Evolutionary conservation across 2,797 vertebrate species (phyloP).

Genomic region (Centropyge bicolor): DNA sequence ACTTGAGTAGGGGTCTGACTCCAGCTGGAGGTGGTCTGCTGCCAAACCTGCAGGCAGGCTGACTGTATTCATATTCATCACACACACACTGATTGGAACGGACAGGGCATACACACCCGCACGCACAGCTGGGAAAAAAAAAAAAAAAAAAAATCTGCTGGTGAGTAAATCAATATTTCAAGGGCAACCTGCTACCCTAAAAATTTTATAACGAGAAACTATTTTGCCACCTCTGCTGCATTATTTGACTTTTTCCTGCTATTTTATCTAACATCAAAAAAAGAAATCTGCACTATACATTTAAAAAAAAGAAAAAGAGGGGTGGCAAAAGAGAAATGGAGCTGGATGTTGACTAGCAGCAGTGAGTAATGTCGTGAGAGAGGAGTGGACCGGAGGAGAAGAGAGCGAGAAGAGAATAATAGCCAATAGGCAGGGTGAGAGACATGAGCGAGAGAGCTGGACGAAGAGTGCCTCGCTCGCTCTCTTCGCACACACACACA

Average conservation of each 20-base stretch:
- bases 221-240: conserved; percentile 29
- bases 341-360: conserved; percentile 46
- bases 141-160: conserved; percentile 23
- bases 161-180: conserved; percentile 75
- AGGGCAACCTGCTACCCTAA: conserved; percentile 60
- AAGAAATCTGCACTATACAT: conserved; percentile 3
- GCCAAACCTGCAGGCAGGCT: conserved; percentile 78
- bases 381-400: conserved; percentile 39
- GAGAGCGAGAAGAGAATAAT: conserved; percentile 64
- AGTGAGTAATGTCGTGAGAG: conserved; percentile 62
- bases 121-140: conserved; percentile 24
- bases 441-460: conserved; percentile 43
- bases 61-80: conserved; percentile 79
- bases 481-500: conserved; percentile 40
- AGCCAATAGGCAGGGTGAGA: conserved; percentile 58
- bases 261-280: conserved; percentile 19
- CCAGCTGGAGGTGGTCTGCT: conserved; percentile 80
- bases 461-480: conserved; percentile 48
- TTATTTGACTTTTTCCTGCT: conserved; percentile 25
- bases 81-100: conserved; percentile 68
- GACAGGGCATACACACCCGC: conserved; percentile 59
- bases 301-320: not conserved
- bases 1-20: conserved; percentile 70
- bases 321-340: conserved; percentile 19
- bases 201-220: conserved; percentile 42